Evolutionary conservation across 1,140 invertebrate species (phyloP), one percentile per base, ranked within the genome.

Genomic region (Chelonus insularis): DNA sequence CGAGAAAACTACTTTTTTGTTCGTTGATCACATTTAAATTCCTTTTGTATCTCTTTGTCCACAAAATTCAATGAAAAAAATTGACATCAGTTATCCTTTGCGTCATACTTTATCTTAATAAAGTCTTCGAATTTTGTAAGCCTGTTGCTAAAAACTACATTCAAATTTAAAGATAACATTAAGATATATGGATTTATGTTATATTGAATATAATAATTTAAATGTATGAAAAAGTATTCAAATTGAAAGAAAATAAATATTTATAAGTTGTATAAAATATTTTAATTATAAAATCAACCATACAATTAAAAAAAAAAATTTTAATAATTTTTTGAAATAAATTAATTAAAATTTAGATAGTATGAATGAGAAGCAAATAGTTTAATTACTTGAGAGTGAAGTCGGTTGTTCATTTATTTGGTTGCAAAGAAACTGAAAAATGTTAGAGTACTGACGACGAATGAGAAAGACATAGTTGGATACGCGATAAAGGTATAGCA

Each of bases 301-400:
- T n/a, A n/a, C n/a, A n/a, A n/a, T n/a, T n/a, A n/a, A n/a, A n/a
- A n/a, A n/a, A n/a, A n/a, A n/a, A n/a, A n/a, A n/a, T n/a, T n/a
- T n/a, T n/a, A n/a, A n/a, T n/a, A n/a, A n/a, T n/a, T n/a, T n/a
- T n/a, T n/a, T n/a, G n/a, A n/a, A 65, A 71, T 66, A 66, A 73
- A 72, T 73, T 73, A 73, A 73, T 73, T 73, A 71, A 72, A 72
- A n/a, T n/a, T n/a, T n/a, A 70, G 59, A 39, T 63, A 29, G 66
- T 56, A 62, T 29, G 7, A 70, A 73, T 71, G 64, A 68, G 58
- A 50, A 67, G 63, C 58, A 62, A 62, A 66, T 63, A 62, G 66
- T 70, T 66, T 73, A 73, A 74, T 74, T 74, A 71, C 64, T 63
- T 59, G 63, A 61, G 48, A 52, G 45, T 36, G 14, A 37, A 47